Evolutionary conservation across 2,888 invertebrate genomes (phyloP).

Genomic region (Thelaira solivaga): DNA sequence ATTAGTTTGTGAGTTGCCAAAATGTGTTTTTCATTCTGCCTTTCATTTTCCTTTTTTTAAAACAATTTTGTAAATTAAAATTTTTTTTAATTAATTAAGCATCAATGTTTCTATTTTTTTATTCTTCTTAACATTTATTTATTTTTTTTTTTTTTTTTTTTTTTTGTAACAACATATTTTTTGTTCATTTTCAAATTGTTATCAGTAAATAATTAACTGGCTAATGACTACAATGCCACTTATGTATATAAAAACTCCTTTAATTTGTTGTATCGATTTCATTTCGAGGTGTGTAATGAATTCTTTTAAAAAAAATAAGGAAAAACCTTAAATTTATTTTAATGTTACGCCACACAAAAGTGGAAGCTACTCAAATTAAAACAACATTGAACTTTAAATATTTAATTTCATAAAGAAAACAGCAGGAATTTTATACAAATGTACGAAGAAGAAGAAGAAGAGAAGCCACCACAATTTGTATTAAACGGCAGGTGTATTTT

Average conservation of each 20-base stretch:
- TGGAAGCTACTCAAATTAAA: constrained; percentile 17
- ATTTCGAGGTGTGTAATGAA: constrained; percentile 34
- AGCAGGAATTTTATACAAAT: constrained; percentile 39
- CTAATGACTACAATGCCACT: constrained; percentile 49
- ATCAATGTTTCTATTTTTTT: background rate
- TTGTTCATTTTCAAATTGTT: constrained; percentile 18
- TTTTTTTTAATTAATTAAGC: constrained; percentile 7
- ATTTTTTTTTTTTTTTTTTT: background rate
- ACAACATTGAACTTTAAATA: constrained; percentile 61
- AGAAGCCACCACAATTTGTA: background rate
- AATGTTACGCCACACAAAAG: constrained; percentile 34
- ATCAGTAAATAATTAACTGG: constrained; percentile 45
- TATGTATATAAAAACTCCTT: constrained; percentile 54
- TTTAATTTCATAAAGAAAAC: constrained; percentile 54
- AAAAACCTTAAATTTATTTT: constrained; percentile 40
- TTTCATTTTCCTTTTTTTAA: no score
- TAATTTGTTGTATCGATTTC: constrained; percentile 39
- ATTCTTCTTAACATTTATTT: constrained; percentile 12
- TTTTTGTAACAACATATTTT: no score
- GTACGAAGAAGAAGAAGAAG: background rate
- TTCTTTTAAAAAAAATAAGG: constrained; percentile 20
- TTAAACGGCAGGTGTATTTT: constrained; percentile 48
- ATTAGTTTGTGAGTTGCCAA: no score
- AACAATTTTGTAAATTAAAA: background rate
- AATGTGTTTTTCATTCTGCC: no score